phyloP scores from a whole-genome alignment of 2,888 invertebrate species.

The Ormyrus pomaceus region DNA sequence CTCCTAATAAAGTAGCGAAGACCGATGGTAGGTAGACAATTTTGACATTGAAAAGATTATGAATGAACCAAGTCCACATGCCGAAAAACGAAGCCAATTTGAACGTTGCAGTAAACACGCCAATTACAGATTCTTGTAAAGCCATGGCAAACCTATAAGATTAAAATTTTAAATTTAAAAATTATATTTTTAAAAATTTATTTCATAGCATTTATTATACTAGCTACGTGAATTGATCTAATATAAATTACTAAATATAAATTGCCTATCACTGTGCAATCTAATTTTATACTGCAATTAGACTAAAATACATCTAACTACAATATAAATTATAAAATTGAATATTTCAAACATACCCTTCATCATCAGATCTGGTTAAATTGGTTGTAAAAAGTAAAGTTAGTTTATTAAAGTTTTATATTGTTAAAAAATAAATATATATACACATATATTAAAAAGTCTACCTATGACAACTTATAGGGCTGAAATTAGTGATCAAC shows the following conservation, averaged over 20 bases:
- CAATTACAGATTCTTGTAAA: constrained; percentile 91
- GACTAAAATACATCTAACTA: constrained; percentile 47
- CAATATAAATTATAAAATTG: constrained; percentile 28
- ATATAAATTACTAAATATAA: background rate
- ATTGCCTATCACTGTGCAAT: constrained; percentile 6
- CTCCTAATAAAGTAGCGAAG: constrained; percentile 94
- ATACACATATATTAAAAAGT: too few relatives aligned
- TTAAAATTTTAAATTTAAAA: constrained; percentile 17
- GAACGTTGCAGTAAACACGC: constrained; percentile 96
- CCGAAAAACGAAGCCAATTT: constrained; percentile 99
- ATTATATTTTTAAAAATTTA: background rate
- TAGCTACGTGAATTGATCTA: background rate
- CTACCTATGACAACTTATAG: constrained; percentile 82
- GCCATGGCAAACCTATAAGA: constrained; percentile 85
- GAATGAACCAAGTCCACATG: constrained; percentile 98
- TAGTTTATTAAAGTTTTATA: constrained; percentile 36
- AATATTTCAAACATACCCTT: constrained; percentile 63
- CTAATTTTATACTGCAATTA: constrained; percentile 37
- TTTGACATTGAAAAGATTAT: constrained; percentile 94
- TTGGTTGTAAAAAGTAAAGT: constrained; percentile 42
- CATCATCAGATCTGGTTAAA: constrained; percentile 62
- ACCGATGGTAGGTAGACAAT: constrained; percentile 97
- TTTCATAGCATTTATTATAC: background rate
- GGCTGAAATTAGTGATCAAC: constrained; percentile 88
- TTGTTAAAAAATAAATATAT: constrained; percentile 44